These are phyloP conservation scores for Sebastes steindachneri DNA, from an alignment of 2,797 vertebrate genomes.

Conservation along the genomic window DNA sequence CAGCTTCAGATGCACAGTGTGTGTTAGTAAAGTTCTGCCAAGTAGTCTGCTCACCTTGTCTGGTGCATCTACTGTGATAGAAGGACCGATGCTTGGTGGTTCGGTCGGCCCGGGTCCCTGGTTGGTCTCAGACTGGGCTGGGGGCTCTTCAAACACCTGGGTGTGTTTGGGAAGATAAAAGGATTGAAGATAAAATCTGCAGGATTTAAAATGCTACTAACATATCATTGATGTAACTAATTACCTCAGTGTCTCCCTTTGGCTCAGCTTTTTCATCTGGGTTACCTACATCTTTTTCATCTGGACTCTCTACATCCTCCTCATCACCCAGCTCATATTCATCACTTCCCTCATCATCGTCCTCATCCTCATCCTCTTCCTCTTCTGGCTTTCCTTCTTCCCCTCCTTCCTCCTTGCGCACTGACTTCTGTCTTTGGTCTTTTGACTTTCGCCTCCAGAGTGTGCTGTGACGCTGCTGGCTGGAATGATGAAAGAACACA, in stretches of 20 bases:
- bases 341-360: slow-evolving; percentile 12
- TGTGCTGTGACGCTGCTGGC: slow-evolving; percentile 89
- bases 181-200: not conserved
- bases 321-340: slow-evolving; percentile 38
- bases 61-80: slow-evolving; percentile 73
- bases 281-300: slow-evolving; percentile 38
- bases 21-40: not conserved
- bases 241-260: slow-evolving; percentile 48
- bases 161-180: not conserved
- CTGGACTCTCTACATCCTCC: slow-evolving; percentile 43
- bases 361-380: slow-evolving; percentile 32
- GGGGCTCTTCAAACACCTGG: slow-evolving; percentile 75
- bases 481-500: slow-evolving; percentile 20
- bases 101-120: not conserved
- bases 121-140: not conserved
- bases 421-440: slow-evolving; percentile 75
- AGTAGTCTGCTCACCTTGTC: slow-evolving; percentile 65
- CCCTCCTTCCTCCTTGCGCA: slow-evolving; percentile 43
- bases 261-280: slow-evolving; percentile 32
- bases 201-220: not conserved
- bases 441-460: slow-evolving; percentile 88
- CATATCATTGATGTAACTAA: not conserved
- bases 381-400: slow-evolving; percentile 37
- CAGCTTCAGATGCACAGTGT: not conserved
- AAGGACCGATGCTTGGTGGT: slow-evolving; percentile 22